These are phyloP conservation scores for Nerophis lumbriciformis DNA, from an alignment of 2,113 vertebrate species.

Conservation along the genomic window DNA sequence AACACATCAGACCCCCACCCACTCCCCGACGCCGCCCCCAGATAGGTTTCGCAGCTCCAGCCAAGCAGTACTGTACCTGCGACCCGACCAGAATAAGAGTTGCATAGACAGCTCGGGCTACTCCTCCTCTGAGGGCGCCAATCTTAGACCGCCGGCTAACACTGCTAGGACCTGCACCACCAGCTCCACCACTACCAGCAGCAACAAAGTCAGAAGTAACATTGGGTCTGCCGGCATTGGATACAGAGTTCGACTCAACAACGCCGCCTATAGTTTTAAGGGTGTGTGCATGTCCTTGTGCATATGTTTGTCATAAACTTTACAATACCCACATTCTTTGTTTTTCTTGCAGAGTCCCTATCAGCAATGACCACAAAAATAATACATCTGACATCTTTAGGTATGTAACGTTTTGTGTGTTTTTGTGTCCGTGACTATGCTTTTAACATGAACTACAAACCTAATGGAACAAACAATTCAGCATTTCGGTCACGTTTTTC, in stretches of 20 bases:
- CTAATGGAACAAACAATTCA: too few relatives aligned
- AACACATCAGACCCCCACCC: slow-evolving; percentile 19
- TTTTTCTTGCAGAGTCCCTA: slow-evolving; percentile 21
- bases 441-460: too few relatives aligned
- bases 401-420: slow-evolving; percentile 8
- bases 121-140: slow-evolving; percentile 59
- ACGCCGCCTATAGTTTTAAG: slow-evolving; percentile 16
- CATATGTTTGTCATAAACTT: not conserved
- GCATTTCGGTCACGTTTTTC: too few relatives aligned
- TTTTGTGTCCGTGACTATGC: not conserved
- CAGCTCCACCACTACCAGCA: not conserved
- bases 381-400: slow-evolving; percentile 15
- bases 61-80: slow-evolving; percentile 13
- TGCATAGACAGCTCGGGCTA: slow-evolving; percentile 64
- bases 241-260: slow-evolving; percentile 20
- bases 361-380: slow-evolving; percentile 9
- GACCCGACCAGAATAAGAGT: slow-evolving; percentile 19
- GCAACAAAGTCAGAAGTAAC: not conserved
- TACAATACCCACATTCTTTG: not conserved
- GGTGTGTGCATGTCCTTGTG: slow-evolving; percentile 17
- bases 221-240: not conserved
- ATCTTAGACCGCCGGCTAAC: slow-evolving; percentile 9
- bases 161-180: not conserved
- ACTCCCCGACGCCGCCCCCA: not conserved
- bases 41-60: slow-evolving; percentile 16